Percentiles rank a stretch among this genome's conserved stretches.
Evolutionary conservation across 2,113 vertebrate genomes (phyloP).

Genomic region (Gorilla gorilla): DNA sequence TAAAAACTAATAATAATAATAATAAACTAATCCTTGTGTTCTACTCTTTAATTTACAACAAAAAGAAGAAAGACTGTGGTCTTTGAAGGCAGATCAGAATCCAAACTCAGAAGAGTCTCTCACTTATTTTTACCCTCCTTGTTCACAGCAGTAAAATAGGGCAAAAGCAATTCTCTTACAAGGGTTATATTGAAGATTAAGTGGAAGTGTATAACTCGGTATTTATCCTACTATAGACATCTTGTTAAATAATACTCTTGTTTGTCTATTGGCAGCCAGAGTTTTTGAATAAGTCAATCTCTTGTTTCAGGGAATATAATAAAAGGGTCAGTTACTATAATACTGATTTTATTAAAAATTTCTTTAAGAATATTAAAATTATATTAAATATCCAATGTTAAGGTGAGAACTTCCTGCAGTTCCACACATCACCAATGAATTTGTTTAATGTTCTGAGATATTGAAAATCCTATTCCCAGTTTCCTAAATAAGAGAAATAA

Average conservation of each 20-base stretch:
- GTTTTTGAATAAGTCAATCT: not conserved
- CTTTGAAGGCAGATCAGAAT: not conserved
- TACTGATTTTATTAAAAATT: not conserved
- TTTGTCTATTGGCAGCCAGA: not conserved
- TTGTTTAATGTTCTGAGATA: not conserved
- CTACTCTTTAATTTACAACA: not conserved
- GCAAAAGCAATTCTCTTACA: not conserved
- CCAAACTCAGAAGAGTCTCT: not conserved
- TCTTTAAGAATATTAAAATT: not conserved
- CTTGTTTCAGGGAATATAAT: not conserved
- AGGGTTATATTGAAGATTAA: not conserved
- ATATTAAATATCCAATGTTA: not conserved
- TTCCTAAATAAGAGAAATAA: not conserved
- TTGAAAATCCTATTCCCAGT: not conserved
- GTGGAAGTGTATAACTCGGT: not conserved
- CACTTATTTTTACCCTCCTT: not conserved
- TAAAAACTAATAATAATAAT: no score
- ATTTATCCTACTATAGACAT: not conserved
- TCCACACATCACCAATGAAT: not conserved
- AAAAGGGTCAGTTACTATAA: not conserved
- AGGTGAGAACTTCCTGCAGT: not conserved
- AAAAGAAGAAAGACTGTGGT: not conserved
- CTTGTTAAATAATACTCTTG: not conserved
- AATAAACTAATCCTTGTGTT: not conserved
- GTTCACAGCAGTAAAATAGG: not conserved